A percentile compares a stretch with the other conserved stretches of the same genome.
Conservation (phyloP, 2,888 invertebrate genomes). For the Orthosia gracilis region DNA sequence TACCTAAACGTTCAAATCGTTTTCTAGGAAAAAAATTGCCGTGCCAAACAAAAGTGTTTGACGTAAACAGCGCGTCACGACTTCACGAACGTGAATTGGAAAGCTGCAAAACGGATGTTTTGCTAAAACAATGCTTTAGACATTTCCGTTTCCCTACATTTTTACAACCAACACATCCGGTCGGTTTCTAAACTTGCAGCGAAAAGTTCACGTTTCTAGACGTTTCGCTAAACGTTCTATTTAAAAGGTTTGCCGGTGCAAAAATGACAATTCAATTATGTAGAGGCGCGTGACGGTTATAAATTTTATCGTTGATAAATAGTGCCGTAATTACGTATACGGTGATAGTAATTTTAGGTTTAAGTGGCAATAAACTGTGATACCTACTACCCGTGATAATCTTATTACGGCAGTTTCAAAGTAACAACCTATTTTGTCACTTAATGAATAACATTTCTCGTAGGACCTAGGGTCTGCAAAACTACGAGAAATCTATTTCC, state of each 20-base stretch:
- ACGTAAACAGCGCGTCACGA: conserved; percentile 50
- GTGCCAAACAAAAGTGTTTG: conserved; percentile 35
- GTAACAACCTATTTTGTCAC: conserved; percentile 10
- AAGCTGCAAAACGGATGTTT: conserved; percentile 44
- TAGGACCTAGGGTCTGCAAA: no score
- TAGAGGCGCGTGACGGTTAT: conserved; percentile 28
- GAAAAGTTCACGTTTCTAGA: conserved; percentile 19
- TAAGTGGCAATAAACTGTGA: conserved; percentile 47
- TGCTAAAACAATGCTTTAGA: conserved; percentile 35
- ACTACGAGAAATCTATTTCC: no score
- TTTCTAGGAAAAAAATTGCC: conserved; percentile 5
- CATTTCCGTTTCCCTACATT: conserved; percentile 29
- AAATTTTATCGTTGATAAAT: conserved; percentile 54
- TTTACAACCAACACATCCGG: conserved; percentile 13
- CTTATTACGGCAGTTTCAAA: conserved; percentile 27
- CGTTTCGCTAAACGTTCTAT: conserved; percentile 20
- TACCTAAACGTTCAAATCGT: conserved; percentile 9
- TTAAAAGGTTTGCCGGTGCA: conserved; percentile 16
- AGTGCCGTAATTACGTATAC: conserved; percentile 18
- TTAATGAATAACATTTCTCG: not conserved
- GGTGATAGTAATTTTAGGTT: conserved; percentile 47
- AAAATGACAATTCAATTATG: conserved; percentile 41
- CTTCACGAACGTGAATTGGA: conserved; percentile 26
- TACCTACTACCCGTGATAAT: conserved; percentile 27
- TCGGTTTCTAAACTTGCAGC: conserved; percentile 19